These are phyloP conservation scores for Peromyscus polionotus DNA, from an alignment of 2,113 vertebrate genomes.

Conservation along the genomic window DNA sequence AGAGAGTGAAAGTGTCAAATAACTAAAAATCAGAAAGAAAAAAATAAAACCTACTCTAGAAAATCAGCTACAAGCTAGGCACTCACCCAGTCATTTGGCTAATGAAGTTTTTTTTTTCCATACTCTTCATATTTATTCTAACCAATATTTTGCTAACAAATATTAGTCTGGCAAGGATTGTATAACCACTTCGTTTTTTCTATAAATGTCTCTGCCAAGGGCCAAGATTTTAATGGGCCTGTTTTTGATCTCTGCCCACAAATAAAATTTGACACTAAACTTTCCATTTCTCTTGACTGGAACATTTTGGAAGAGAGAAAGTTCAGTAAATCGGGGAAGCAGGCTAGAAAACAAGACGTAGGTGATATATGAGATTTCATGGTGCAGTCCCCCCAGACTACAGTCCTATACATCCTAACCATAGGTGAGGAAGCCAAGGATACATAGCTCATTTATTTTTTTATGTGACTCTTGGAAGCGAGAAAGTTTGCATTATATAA, in stretches of 20 bases:
- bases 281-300: neutral
- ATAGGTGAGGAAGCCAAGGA: neutral
- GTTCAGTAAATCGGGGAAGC: neutral
- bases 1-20: neutral
- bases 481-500: neutral
- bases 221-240: slow-evolving; percentile 5
- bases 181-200: neutral
- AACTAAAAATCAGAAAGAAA: neutral
- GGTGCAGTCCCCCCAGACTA: neutral
- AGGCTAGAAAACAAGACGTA: neutral
- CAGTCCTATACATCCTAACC: neutral
- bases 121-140: neutral
- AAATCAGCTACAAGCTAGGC: neutral
- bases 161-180: neutral
- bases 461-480: neutral
- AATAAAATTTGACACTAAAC: neutral
- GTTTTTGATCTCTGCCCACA: neutral
- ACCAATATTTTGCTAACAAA: neutral
- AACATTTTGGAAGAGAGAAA: neutral
- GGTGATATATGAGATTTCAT: neutral
- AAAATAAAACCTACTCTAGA: neutral
- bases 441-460: neutral
- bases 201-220: neutral
- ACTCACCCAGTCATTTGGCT: neutral
- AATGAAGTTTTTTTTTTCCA: neutral